These are phyloP conservation scores for Drepana falcataria DNA, from an alignment of 2,888 invertebrate species.

Conservation along the genomic window DNA sequence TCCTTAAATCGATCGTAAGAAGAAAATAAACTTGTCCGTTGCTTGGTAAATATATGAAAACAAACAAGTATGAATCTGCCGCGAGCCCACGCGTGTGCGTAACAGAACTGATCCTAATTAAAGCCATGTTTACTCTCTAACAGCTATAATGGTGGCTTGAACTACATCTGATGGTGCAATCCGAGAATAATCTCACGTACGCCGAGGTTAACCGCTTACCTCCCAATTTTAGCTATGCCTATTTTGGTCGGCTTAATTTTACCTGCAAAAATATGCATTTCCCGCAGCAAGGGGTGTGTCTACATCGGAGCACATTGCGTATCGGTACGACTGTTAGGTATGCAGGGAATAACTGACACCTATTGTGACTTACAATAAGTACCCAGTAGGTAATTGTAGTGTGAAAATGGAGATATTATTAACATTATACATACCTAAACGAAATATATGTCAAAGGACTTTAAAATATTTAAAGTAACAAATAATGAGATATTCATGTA, in stretches of 20 bases:
- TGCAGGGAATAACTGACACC: too few species aligned
- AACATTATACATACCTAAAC: too few species aligned
- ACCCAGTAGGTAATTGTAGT: too few species aligned
- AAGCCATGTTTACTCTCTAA: conserved; percentile 64
- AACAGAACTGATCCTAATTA: conserved; percentile 60
- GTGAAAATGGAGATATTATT: too few species aligned
- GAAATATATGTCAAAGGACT: too few species aligned
- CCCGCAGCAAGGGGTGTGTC: neutral
- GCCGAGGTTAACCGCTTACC: conserved; percentile 31
- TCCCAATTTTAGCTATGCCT: conserved; percentile 27
- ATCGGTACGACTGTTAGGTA: too few species aligned
- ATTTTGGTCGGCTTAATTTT: conserved; percentile 32
- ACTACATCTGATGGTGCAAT: conserved; percentile 58
- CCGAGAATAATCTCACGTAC: conserved; percentile 62
- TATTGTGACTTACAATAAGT: too few species aligned
- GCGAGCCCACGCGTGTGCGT: conserved; percentile 59
- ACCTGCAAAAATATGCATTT: neutral
- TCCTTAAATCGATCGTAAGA: conserved; percentile 54
- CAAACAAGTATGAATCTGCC: conserved; percentile 59
- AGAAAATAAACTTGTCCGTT: conserved; percentile 55
- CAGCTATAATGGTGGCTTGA: conserved; percentile 54
- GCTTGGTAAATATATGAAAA: conserved; percentile 44
- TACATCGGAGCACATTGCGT: too few species aligned
- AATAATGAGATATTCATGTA: too few species aligned
- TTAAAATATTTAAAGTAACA: too few species aligned